Conservation (phyloP, 2,113 vertebrate species). For the zebrafish (Danio rerio) region GRCz12tu NC_133182.1:12037001-12037500, state of each 20-base stretch:
- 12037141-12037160: conserved; percentile 89
- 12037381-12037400: background rate
- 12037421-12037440: conserved; percentile 43
- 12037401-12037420: background rate
- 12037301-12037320: conserved; percentile 97
- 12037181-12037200: conserved; percentile 96
- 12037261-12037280: conserved; percentile 96
- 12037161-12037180: conserved; percentile 96
- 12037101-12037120: conserved; percentile 92
- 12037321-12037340: conserved; percentile 83
- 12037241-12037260: conserved; percentile 98
- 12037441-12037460: conserved; percentile 48
- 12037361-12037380: background rate
- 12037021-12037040: conserved; percentile 95
- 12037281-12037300: conserved; percentile 99
- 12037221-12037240: conserved; percentile 96
- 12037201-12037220: conserved; percentile 96
- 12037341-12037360: conserved; percentile 3
- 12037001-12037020: conserved; percentile 97
- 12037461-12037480: conserved; percentile 74
- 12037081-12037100: conserved; percentile 97
- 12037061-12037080: conserved; percentile 95
- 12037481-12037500: conserved; percentile 59
- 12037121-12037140: conserved; percentile 80
- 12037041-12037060: conserved; percentile 95